Evolutionary conservation across 2,113 vertebrate genomes (phyloP).

Genomic region (Sinocyclocheilus grahami): DNA sequence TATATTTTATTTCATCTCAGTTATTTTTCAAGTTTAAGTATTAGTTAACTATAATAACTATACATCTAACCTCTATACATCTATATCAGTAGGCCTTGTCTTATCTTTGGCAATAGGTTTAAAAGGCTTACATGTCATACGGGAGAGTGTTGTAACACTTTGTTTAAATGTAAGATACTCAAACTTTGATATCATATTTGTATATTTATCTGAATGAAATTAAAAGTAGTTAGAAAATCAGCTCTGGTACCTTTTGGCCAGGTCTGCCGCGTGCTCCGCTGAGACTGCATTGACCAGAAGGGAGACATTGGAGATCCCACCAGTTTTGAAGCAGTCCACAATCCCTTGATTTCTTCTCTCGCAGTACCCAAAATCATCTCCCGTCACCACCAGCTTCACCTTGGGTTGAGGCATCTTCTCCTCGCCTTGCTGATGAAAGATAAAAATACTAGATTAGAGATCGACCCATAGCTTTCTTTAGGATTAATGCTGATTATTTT

Average conservation of each 20-base stretch:
- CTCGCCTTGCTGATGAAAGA: constrained; percentile 45
- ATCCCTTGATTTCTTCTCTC: constrained; percentile 90
- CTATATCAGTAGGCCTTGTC: too few relatives aligned
- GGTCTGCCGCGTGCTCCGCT: constrained; percentile 81
- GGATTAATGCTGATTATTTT: not conserved
- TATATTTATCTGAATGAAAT: not conserved
- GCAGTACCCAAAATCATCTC: constrained; percentile 97
- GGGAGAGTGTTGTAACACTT: too few relatives aligned
- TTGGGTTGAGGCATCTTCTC: constrained; percentile 78
- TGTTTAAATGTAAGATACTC: not conserved
- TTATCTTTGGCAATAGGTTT: too few relatives aligned
- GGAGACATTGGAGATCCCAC: constrained; percentile 89
- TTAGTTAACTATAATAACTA: too few relatives aligned
- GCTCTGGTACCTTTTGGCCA: constrained; percentile 81
- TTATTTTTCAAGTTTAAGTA: too few relatives aligned
- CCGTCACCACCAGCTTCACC: constrained; percentile 88
- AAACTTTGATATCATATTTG: not conserved
- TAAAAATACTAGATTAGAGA: not conserved
- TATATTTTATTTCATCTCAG: too few relatives aligned
- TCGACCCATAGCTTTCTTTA: not conserved
- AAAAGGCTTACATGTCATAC: too few relatives aligned
- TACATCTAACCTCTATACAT: too few relatives aligned
- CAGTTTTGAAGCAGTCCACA: constrained; percentile 87
- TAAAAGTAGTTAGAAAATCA: not conserved
- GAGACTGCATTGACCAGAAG: constrained; percentile 88